These are phyloP conservation scores for Lindbergichthys nudifrons DNA, from an alignment of 2,797 vertebrate species.

Conservation along the genomic window DNA sequence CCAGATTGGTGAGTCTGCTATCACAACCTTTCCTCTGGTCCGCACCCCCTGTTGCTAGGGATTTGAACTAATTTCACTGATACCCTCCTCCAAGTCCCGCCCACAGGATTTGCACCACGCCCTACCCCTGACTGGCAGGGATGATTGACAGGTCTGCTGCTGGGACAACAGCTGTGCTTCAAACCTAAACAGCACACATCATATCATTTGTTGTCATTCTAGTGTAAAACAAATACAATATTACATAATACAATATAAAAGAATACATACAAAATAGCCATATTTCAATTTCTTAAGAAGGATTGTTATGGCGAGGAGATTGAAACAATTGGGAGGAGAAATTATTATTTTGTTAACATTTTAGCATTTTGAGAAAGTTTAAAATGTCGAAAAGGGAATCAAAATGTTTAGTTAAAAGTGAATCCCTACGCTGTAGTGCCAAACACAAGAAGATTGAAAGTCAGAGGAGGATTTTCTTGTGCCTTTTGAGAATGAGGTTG, in stretches of 20 bases:
- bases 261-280: too few species aligned
- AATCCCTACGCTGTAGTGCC: too few species aligned
- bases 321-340: too few species aligned
- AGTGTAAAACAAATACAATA: not conserved
- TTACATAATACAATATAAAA: too few species aligned
- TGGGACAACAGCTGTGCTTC: conserved; percentile 20
- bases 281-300: not conserved
- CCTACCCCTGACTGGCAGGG: conserved; percentile 1
- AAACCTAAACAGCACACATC: conserved; percentile 20
- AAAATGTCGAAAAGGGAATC: too few species aligned
- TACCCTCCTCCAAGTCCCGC: conserved; percentile 9
- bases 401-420: too few species aligned
- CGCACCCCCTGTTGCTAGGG: conserved; percentile 14
- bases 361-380: too few species aligned
- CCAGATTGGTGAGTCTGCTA: conserved; percentile 56
- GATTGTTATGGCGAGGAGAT: too few species aligned
- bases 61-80: conserved; percentile 32
- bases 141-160: conserved; percentile 48
- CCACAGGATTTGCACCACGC: conserved; percentile 45
- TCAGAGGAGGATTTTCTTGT: too few species aligned
- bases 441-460: too few species aligned
- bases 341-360: too few species aligned
- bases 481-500: too few species aligned
- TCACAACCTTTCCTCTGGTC: conserved; percentile 7
- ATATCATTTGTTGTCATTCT: not conserved